Evolutionary conservation across 2,113 vertebrate species (phyloP).

Genomic region (Elephas maximus): DNA sequence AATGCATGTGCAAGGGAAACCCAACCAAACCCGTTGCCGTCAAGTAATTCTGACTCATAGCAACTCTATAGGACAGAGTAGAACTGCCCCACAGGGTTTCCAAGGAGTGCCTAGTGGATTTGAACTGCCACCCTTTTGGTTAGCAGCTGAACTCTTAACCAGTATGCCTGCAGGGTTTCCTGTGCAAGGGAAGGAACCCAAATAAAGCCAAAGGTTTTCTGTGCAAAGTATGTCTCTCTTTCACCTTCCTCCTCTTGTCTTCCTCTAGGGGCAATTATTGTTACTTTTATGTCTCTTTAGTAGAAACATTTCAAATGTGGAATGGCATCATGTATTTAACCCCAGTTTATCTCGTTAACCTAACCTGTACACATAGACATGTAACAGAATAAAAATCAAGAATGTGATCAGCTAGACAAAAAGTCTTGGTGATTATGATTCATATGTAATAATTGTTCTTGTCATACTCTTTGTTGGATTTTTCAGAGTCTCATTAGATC

Average conservation of each 20-base stretch:
- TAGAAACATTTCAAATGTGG: constrained; percentile 37
- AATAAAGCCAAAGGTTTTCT: not conserved
- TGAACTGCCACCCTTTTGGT: too few relatives aligned
- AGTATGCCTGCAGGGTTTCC: too few relatives aligned
- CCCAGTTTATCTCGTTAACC: constrained; percentile 38
- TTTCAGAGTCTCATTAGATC: constrained; percentile 29
- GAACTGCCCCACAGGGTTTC: too few relatives aligned
- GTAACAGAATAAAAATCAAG: not conserved
- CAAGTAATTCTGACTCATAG: too few relatives aligned
- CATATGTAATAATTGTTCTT: not conserved
- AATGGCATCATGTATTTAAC: constrained; percentile 11
- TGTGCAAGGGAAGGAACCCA: constrained; percentile 13
- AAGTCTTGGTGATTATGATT: not conserved
- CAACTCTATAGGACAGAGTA: too few relatives aligned
- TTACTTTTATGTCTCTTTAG: not conserved
- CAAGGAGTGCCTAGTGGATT: too few relatives aligned
- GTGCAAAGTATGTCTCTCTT: not conserved
- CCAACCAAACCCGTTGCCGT: too few relatives aligned
- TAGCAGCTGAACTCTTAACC: too few relatives aligned
- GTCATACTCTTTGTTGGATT: constrained; percentile 6
- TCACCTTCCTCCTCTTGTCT: not conserved
- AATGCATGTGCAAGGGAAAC: not conserved
- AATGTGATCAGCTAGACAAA: not conserved
- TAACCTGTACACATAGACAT: not conserved
- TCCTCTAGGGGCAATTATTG: not conserved